Evolutionary conservation across 1,140 invertebrate species (phyloP).

Genomic region (Cecropterus lyciades): DNA sequence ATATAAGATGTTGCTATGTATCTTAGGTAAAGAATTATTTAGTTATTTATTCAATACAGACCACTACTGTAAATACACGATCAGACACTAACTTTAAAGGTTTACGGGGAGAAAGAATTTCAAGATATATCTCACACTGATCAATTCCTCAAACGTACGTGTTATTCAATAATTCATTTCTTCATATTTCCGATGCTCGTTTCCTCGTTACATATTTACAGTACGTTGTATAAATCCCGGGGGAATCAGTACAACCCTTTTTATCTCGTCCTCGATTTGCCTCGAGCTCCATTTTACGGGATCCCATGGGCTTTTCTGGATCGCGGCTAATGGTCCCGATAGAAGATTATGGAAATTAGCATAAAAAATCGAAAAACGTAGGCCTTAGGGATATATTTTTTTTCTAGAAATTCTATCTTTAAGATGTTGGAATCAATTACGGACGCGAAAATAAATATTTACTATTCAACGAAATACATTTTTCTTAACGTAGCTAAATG

Average conservation of each 20-base stretch:
- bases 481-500: no score
- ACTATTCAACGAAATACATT: no score
- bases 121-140: neutral
- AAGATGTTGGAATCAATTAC: no score
- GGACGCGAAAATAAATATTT: no score
- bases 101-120: no score
- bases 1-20: neutral
- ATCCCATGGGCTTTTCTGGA: constrained; percentile 2
- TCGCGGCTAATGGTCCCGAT: constrained; percentile 12
- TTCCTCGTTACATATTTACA: constrained; percentile 9
- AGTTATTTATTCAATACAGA: no score
- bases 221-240: constrained; percentile 1
- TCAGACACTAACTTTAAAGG: no score
- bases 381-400: neutral
- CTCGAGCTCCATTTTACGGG: neutral
- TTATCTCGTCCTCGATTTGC: constrained; percentile 23
- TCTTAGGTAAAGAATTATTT: neutral
- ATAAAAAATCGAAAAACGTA: constrained; percentile 5
- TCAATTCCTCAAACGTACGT: neutral
- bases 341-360: constrained; percentile 15
- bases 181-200: constrained; percentile 9
- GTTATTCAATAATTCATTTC: constrained; percentile 2
- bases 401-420: no score
- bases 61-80: no score
- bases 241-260: constrained; percentile 17